Base-by-base conservation (phyloP, 2,888 invertebrate genomes). In the Ophion costatus region DNA sequence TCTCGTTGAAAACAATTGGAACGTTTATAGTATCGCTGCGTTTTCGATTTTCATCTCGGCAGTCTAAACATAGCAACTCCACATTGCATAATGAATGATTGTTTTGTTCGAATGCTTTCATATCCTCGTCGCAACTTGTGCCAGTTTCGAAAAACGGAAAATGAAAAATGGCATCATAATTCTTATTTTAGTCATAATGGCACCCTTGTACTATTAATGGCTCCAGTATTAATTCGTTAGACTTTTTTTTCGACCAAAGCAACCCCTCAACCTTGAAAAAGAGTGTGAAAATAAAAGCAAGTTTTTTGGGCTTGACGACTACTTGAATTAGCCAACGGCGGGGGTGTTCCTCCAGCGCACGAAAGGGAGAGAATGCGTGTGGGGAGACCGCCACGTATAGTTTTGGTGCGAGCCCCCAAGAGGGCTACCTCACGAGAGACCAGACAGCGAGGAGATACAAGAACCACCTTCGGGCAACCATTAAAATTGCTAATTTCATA, bases 401-500 rank as follows among this genome's bases (percentile, higher is more conserved):
- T 67, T 74, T 75, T 80, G 67, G 61, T 74, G 64, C 56, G 71
- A 74, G 57, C 66, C 64, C 67, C 9, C 45, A 74, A 66, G 79
- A 73, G 57, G 73, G 80, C 74, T 63, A 69, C 78, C 76, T 29
- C 75, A 45, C 33, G 51, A 38, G 51, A 51, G 57, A 63, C 56
- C 69, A 74, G 80, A 74, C 70, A 76, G 71, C 22, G 57, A n/a
- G 45, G 24, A 66, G 75, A 73, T 61, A 77, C 80, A 80, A 80
- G 77, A 85, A 77, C 73, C 63, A 70, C 70, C 80, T 82, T 77
- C 67, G 77, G 77, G 77, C 77, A 69, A 45, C 82, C 84, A 91
- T 91, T 91, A 90, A 91, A 91, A 91, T 91, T 90, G 91, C 91
- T 91, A 90, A 91, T 91, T 87, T 82, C 77, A 82, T 86, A 88